Evolutionary conservation across 2,113 vertebrate genomes (phyloP).

Genomic region (Paralichthys olivaceus): DNA sequence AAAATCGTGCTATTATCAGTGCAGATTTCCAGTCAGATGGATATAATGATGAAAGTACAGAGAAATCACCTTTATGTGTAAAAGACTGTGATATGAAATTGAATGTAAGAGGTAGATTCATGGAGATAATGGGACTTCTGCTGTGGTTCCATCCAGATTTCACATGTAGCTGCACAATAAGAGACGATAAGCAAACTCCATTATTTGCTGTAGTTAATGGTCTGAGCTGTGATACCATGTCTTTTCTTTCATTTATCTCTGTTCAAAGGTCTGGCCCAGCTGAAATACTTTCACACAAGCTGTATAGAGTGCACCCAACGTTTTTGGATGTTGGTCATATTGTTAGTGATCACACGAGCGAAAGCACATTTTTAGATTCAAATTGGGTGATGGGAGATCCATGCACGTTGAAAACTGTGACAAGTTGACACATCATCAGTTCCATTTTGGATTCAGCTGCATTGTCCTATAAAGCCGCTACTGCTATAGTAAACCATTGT

Average conservation of each 20-base stretch:
- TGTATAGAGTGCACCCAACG: slow-evolving; percentile 28
- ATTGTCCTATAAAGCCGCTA: slow-evolving; percentile 58
- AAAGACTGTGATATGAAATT: slow-evolving; percentile 59
- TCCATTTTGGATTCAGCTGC: slow-evolving; percentile 57
- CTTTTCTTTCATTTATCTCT: slow-evolving; percentile 27
- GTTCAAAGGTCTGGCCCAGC: slow-evolving; percentile 64
- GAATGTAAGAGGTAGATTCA: slow-evolving; percentile 65
- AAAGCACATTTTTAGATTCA: slow-evolving; percentile 56
- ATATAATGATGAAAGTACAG: slow-evolving; percentile 74
- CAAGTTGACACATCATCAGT: slow-evolving; percentile 61
- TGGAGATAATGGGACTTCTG: slow-evolving; percentile 66
- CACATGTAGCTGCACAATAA: slow-evolving; percentile 61
- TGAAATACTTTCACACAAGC: slow-evolving; percentile 56
- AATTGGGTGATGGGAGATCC: slow-evolving; percentile 60
- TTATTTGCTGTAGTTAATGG: slow-evolving; percentile 67
- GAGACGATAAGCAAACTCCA: slow-evolving; percentile 64
- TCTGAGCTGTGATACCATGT: slow-evolving; percentile 59
- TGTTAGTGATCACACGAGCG: slow-evolving; percentile 55
- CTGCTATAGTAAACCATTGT: slow-evolving; percentile 59
- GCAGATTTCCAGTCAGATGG: slow-evolving; percentile 50
- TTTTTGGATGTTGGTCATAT: slow-evolving; percentile 31
- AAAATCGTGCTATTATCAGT: slow-evolving; percentile 38
- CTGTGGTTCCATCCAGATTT: slow-evolving; percentile 46
- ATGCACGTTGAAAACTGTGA: slow-evolving; percentile 58
- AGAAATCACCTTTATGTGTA: slow-evolving; percentile 69